These are phyloP conservation scores for Petrolisthes manimaculis DNA, from an alignment of 2,888 invertebrate genomes.

Conservation along the genomic window DNA sequence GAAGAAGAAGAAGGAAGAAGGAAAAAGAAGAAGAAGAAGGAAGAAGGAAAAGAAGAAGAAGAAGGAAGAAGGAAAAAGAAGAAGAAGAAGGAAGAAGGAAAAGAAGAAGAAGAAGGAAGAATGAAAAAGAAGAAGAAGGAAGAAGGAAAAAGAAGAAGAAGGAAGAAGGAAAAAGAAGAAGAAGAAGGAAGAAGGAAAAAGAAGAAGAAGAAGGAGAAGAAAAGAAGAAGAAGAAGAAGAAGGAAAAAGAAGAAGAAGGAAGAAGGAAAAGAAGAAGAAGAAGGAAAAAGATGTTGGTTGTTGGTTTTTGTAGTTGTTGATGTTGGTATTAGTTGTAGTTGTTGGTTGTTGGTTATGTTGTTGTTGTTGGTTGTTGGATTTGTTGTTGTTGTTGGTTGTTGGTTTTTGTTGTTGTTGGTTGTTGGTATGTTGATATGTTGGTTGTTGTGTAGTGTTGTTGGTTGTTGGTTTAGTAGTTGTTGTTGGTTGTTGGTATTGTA, in stretches of 20 bases:
- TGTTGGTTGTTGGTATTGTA: too few relatives aligned
- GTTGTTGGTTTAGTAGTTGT: too few relatives aligned
- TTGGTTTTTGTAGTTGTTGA: not conserved
- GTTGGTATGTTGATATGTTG: too few relatives aligned
- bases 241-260: not conserved
- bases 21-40: not conserved
- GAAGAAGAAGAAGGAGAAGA: not conserved
- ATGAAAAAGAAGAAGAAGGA: not conserved
- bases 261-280: not conserved
- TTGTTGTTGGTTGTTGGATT: not conserved
- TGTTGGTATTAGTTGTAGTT: not conserved
- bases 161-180: not conserved
- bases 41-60: not conserved
- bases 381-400: not conserved
- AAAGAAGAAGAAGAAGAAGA: not conserved
- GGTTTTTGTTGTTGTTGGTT: too few relatives aligned
- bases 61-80: not conserved
- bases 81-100: not conserved
- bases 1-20: not conserved
- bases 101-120: slow-evolving; percentile 4
- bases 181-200: not conserved
- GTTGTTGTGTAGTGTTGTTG: too few relatives aligned
- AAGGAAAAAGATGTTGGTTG: not conserved
- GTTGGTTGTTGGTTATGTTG: not conserved
- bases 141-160: not conserved